Conservation (phyloP, 1,140 invertebrate genomes). For the Drosophila yakuba region DNA sequence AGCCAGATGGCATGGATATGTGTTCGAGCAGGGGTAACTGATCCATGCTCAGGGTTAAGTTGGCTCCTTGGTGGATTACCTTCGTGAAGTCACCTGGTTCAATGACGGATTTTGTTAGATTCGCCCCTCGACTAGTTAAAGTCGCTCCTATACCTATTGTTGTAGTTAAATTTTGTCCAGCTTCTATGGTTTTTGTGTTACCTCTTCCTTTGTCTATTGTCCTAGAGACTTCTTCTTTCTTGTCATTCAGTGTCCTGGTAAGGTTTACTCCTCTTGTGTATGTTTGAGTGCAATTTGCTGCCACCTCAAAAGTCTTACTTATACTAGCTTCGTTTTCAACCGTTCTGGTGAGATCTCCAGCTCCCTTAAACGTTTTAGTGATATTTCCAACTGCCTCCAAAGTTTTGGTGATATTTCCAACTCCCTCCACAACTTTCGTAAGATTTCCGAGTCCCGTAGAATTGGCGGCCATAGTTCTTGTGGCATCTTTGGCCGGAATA, state of each 20-base stretch:
- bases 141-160: neutral
- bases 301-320: constrained; percentile 1
- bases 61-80: constrained; percentile 31
- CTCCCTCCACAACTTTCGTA: constrained; percentile 5
- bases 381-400: constrained; percentile 1
- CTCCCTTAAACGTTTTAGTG: constrained; percentile 9
- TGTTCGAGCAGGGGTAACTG: constrained; percentile 72
- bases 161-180: constrained; percentile 3
- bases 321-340: constrained; percentile 6
- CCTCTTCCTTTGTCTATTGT: constrained; percentile 2
- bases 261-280: constrained; percentile 13
- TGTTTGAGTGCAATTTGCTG: constrained; percentile 7
- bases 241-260: constrained; percentile 9
- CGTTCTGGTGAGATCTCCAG: constrained; percentile 9
- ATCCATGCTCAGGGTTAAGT: constrained; percentile 64
- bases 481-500: constrained; percentile 17
- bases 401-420: constrained; percentile 9
- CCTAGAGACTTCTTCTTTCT: constrained; percentile 1
- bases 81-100: constrained; percentile 31
- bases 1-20: constrained; percentile 69
- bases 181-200: neutral
- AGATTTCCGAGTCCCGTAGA: constrained; percentile 8
- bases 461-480: neutral
- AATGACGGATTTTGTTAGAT: constrained; percentile 35
- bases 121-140: neutral